phyloP scores from a whole-genome alignment of 2,797 vertebrate species.

The Coracias cyanogaster region DNA sequence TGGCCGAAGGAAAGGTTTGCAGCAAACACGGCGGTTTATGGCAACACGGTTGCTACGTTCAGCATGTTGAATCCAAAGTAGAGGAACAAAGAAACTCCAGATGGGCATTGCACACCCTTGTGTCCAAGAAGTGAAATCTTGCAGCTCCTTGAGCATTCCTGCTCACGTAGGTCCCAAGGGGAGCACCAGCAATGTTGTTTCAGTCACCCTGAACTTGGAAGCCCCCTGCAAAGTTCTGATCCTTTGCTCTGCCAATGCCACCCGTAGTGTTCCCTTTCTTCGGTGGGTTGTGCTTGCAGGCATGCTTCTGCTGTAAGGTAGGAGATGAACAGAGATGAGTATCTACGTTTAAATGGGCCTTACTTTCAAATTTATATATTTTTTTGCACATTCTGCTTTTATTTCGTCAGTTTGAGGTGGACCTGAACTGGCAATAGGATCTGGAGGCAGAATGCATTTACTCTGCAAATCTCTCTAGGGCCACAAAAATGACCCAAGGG shows the following conservation, averaged over 20 bases:
- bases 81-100: not conserved
- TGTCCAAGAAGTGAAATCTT: not conserved
- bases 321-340: not conserved
- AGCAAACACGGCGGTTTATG: rapidly evolving
- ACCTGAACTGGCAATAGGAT: rapidly evolving
- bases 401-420: not conserved
- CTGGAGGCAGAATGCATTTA: not conserved
- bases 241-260: not conserved
- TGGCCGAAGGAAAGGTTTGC: not conserved
- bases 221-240: rapidly evolving
- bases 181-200: rapidly evolving
- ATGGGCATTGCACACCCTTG: not conserved
- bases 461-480: not conserved
- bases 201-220: rapidly evolving
- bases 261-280: rapidly evolving
- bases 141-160: not conserved
- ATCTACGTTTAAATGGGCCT: not conserved
- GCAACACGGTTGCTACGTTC: not conserved
- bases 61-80: not conserved
- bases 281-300: rapidly evolving
- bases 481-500: too few species aligned
- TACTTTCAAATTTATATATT: not conserved
- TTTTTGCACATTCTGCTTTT: not conserved
- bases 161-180: not conserved
- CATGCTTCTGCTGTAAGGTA: not conserved